Evolutionary conservation across 2,113 vertebrate species (phyloP).

Genomic region (Pterocles gutturalis): DNA sequence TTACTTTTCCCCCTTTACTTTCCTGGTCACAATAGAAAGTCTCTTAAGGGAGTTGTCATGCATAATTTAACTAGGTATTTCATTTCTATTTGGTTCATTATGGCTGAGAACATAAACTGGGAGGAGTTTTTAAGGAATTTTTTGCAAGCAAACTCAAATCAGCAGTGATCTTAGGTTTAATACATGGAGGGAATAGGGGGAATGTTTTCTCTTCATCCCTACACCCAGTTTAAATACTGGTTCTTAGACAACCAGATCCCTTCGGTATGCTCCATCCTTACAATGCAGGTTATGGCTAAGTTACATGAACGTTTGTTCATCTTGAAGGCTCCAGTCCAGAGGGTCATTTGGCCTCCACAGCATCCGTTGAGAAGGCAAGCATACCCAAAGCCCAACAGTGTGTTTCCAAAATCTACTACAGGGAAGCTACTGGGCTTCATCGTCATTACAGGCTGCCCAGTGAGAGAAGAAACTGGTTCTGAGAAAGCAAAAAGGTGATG

Average conservation of each 20-base stretch:
- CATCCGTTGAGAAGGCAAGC: neutral
- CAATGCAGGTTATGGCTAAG: neutral
- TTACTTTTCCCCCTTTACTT: neutral
- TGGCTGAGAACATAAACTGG: neutral
- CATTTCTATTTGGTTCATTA: neutral
- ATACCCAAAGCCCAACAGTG: neutral
- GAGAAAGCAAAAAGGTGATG: neutral
- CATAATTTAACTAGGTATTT: neutral
- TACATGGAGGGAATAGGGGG: neutral
- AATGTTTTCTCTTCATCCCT: neutral
- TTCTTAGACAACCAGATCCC: neutral
- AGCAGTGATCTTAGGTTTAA: neutral
- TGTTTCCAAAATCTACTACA: neutral
- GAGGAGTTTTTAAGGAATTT: neutral
- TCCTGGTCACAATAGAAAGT: neutral
- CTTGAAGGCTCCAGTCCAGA: neutral
- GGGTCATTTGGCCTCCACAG: neutral
- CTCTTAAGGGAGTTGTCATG: neutral
- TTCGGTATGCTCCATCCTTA: neutral
- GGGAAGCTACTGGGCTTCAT: neutral
- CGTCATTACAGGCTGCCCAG: neutral
- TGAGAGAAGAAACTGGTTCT: neutral
- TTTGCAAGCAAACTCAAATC: neutral
- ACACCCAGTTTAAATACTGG: neutral
- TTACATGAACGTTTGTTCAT: neutral